Percentiles rank a stretch among this genome's conserved stretches.
These are phyloP conservation scores for Brevimyrus niger DNA, from an alignment of 2,113 vertebrate genomes.

Conservation along the genomic window DNA sequence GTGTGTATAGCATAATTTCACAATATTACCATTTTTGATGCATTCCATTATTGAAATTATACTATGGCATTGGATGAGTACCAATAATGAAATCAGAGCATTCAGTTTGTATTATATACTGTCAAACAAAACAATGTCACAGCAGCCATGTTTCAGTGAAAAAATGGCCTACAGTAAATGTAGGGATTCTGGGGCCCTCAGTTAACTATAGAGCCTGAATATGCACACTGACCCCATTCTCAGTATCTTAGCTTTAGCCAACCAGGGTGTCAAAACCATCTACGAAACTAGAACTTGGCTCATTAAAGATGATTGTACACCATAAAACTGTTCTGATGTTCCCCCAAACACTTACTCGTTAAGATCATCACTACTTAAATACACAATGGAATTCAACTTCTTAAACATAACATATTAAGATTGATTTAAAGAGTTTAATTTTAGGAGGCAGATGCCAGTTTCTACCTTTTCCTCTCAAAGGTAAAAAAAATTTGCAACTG, in stretches of 20 bases:
- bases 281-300: neutral
- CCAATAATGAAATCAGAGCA: neutral
- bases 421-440: neutral
- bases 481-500: neutral
- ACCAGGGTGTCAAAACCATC: neutral
- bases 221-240: neutral
- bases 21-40: neutral
- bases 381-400: neutral
- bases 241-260: neutral
- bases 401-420: neutral
- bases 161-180: neutral
- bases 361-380: neutral
- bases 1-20: neutral
- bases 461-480: neutral
- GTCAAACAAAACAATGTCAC: neutral
- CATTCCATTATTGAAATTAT: neutral
- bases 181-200: neutral
- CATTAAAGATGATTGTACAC: neutral
- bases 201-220: neutral
- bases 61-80: neutral
- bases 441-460: neutral
- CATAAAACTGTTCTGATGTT: neutral
- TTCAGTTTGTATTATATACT: neutral
- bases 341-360: neutral
- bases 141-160: neutral